Base-by-base conservation (phyloP, 2,797 vertebrate species). In the Cuculus canorus region DNA sequence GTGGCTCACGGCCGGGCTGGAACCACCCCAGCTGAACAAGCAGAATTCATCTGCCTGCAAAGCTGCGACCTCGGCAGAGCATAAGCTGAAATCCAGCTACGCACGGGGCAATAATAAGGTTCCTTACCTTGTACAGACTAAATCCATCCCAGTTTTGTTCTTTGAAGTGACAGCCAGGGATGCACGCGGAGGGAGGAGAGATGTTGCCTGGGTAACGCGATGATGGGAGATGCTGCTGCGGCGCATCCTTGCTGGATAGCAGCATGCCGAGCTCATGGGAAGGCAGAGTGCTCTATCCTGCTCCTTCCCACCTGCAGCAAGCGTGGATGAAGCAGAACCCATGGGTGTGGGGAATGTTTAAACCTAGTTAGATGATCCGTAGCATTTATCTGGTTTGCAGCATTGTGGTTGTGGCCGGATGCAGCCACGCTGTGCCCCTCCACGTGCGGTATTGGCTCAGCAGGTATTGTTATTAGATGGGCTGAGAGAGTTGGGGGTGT, bases 291-390 rank as follows among this genome's bases (percentile, higher is more conserved):
- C 8, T 3, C 5, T 9, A 23, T 37, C 64, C 80, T 24, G 27
- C 89, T 65, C 48, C 50, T 64, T 57, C 43, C 21, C 6, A 35
- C 76, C 66, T 39, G 73, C 73, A 32, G 37, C 65, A 48, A 48
- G 59, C 14, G 1, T 0, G 7, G 32, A 9, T 1, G 1, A 7
- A 35, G 71, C 41, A 28, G 32, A 50, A 35, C 54, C 84, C 30
- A 5, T 5, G n/a, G 59, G 47, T 56, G 39, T 28, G 10, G 47
- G 8, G 16, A 48, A 25, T 4, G n/a, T 43, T 16, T 13, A 25
- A 33, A 48, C 28, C n/a, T 5, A 0, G 2, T 5, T 8, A 39
- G 8, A 7, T 0, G 0, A 2, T 4, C 47, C 3, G 0, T 1
- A 10, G 11, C 1, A 5, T 27, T 48, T 60, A 16, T 6, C 9